Evolutionary conservation across 2,888 invertebrate species (phyloP), one percentile per base, ranked within the genome.

Genomic region (Caenorhabditis sp.): DNA sequence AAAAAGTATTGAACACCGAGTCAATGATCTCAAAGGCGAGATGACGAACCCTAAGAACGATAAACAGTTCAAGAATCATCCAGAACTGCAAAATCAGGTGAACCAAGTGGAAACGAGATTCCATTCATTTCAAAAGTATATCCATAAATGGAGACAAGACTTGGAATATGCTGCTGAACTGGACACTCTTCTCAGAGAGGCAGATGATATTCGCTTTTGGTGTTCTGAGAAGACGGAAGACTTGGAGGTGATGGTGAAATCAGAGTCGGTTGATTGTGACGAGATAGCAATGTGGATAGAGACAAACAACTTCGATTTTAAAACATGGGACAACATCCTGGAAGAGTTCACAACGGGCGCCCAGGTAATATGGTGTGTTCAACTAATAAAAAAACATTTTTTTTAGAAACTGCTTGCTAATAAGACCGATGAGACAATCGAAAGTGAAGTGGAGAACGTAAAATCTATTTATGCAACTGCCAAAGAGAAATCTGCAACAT

Each of bases 171-270:
- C 61, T 41, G 72, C 74, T 68, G 86, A 70, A 61, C 80, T 28
- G 51, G 87, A 81, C 79, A 85, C 61, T 64, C 85, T 75, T 70
- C 82, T 72, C 59, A 82, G 54, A 10, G 82, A 44, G 64, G 84
- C 56, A 72, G 87, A 47, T 64, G 85, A 73, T 61, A 85, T 69
- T 85, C 84, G 72, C 44, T 84, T 31, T 82, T 87, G 70, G 86
- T 86, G 41, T 49, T 83, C 75, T 6, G 81, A 81, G 26, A 75
- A 75, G 69, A 56, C 44, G 16, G 77, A 77, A 28, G 56, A 68
- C 19, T 41, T 80, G 61, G 58, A 74, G 26, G 58, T 63, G n/a
- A 74, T 74, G 74, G 63, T 51, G 6, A 12, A 35, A 31, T 58
- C 44, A 10, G 69, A 74, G 2, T 56, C 66, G 4, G 54, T 63